Percentiles rank a stretch among this genome's conserved stretches.
Conservation (phyloP, 2,888 invertebrate species). For the Lamellibrachia columna region DNA sequence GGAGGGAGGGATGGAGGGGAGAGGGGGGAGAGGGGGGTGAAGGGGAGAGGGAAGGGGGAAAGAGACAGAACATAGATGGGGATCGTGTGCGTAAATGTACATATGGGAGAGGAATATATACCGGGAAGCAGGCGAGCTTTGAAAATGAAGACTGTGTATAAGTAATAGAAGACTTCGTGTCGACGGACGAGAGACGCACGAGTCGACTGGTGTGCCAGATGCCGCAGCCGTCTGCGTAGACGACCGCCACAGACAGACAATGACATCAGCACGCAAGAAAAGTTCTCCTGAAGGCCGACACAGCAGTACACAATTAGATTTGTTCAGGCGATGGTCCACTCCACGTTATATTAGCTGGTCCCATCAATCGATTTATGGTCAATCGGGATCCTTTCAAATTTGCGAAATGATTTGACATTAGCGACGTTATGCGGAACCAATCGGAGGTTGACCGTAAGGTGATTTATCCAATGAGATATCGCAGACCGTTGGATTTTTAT, state of each 20-base stretch:
- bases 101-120: no score
- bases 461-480: background rate
- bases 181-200: no score
- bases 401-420: background rate
- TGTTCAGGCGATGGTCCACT: conserved; percentile 6
- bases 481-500: background rate
- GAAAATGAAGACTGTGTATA: no score
- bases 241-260: background rate
- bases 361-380: background rate
- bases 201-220: background rate
- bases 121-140: no score
- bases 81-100: no score
- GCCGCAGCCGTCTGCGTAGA: background rate
- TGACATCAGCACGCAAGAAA: background rate
- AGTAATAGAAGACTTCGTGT: no score
- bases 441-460: background rate
- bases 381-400: conserved; percentile 16
- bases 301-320: background rate
- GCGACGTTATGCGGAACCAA: background rate
- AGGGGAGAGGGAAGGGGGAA: no score
- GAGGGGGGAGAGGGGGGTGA: no score
- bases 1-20: no score
- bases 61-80: no score
- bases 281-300: background rate
- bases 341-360: background rate